phyloP scores from a whole-genome alignment of 53 echinoderm and acorn worm species.

The Glandiceps talaboti region DNA sequence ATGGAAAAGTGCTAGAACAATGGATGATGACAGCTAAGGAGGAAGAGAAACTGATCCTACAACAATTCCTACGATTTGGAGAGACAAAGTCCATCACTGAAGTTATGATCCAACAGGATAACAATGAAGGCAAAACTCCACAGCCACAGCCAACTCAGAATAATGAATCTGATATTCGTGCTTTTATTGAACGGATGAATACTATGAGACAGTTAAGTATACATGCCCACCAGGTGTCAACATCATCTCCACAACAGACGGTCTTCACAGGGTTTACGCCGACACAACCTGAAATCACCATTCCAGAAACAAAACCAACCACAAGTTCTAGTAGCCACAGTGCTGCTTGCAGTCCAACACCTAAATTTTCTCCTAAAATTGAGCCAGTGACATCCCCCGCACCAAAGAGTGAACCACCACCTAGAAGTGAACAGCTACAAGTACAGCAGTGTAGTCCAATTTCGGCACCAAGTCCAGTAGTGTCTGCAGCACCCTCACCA shows the following conservation, averaged over 20 bases:
- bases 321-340: neutral
- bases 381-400: neutral
- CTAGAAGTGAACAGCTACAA: no score
- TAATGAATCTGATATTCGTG: conserved; percentile 33
- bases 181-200: conserved; percentile 18
- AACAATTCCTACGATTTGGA: conserved; percentile 45
- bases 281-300: neutral
- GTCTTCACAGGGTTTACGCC: neutral
- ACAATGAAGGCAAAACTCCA: conserved; percentile 1
- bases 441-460: neutral
- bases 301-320: neutral
- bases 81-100: conserved; percentile 47
- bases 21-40: conserved; percentile 22
- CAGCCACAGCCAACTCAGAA: conserved; percentile 6
- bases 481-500: neutral
- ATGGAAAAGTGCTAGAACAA: conserved; percentile 30
- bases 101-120: conserved; percentile 37
- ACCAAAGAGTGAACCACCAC: neutral
- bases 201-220: neutral
- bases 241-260: neutral
- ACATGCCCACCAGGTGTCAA: neutral
- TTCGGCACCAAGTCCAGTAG: neutral
- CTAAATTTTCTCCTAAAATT: neutral
- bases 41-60: conserved; percentile 32
- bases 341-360: neutral